Evolutionary conservation across 2,888 invertebrate species (phyloP).

Genomic region (Aromia moschata): DNA sequence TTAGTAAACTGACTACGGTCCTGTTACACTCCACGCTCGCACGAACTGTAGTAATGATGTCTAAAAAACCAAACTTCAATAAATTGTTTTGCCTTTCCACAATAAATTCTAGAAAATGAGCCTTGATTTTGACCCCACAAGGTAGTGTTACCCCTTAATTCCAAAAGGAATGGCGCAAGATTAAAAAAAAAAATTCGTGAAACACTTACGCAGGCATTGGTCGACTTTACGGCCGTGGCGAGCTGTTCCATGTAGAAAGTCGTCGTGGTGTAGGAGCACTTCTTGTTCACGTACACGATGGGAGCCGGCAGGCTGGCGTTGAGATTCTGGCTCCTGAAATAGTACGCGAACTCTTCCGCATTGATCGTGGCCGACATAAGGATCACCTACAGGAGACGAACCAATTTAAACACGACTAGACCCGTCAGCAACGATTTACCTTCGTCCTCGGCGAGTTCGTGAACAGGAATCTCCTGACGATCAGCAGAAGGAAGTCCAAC

Average conservation of each 20-base stretch:
- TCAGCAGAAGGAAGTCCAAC: conserved; percentile 87
- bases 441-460: conserved; percentile 74
- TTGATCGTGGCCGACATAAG: conserved; percentile 96
- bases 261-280: conserved; percentile 67
- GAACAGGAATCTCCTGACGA: conserved; percentile 80
- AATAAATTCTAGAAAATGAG: no score
- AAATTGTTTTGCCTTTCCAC: no score
- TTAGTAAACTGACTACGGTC: no score
- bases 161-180: no score
- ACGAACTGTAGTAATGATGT: no score
- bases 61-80: no score
- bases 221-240: conserved; percentile 1
- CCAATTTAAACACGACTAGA: not conserved
- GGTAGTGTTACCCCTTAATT: no score
- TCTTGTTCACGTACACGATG: conserved; percentile 66
- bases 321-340: conserved; percentile 65
- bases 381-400: conserved; percentile 68
- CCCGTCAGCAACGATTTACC: conserved; percentile 59
- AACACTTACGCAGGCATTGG: conserved; percentile 5
- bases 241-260: conserved; percentile 71
- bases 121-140: no score
- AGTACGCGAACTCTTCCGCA: conserved; percentile 74
- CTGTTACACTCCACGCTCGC: no score
- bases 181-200: not conserved
- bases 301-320: conserved; percentile 65